Conservation (phyloP, 1,140 invertebrate species). For the Zaprionus taronus region DNA sequence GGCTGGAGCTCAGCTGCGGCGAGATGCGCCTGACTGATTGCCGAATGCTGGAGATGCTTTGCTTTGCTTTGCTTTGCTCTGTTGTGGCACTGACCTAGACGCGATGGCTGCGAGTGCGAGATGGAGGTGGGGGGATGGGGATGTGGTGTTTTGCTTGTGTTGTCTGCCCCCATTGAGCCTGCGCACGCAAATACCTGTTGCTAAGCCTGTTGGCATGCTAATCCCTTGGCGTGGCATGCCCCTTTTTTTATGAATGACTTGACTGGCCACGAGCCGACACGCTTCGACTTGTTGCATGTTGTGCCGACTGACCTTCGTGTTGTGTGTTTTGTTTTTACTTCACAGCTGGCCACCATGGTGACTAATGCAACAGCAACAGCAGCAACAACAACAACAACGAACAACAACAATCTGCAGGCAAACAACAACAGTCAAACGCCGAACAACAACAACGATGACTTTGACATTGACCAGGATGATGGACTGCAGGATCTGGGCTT, state of each 20-base stretch:
- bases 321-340: neutral
- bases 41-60: conserved; percentile 18
- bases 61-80: neutral
- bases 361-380: conserved; percentile 51
- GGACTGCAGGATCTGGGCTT: conserved; percentile 90
- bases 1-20: conserved; percentile 22
- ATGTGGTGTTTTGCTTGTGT: neutral
- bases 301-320: conserved; percentile 26
- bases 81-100: conserved; percentile 78
- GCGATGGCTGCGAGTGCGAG: conserved; percentile 12
- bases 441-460: conserved; percentile 83
- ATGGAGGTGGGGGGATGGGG: neutral
- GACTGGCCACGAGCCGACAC: neutral
- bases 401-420: conserved; percentile 72
- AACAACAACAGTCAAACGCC: conserved; percentile 81
- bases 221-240: conserved; percentile 28
- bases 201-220: conserved; percentile 11
- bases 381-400: conserved; percentile 23
- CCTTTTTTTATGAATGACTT: conserved; percentile 66
- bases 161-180: conserved; percentile 54
- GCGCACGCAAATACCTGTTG: conserved; percentile 81
- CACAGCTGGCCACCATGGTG: conserved; percentile 75
- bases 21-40: conserved; percentile 13
- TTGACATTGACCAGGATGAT: conserved; percentile 85
- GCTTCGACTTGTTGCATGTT: conserved; percentile 59